Evolutionary conservation across 2,113 vertebrate species (phyloP), one percentile per base, ranked within the genome.

Genomic region (Sterrhoptilus dennistouni): DNA sequence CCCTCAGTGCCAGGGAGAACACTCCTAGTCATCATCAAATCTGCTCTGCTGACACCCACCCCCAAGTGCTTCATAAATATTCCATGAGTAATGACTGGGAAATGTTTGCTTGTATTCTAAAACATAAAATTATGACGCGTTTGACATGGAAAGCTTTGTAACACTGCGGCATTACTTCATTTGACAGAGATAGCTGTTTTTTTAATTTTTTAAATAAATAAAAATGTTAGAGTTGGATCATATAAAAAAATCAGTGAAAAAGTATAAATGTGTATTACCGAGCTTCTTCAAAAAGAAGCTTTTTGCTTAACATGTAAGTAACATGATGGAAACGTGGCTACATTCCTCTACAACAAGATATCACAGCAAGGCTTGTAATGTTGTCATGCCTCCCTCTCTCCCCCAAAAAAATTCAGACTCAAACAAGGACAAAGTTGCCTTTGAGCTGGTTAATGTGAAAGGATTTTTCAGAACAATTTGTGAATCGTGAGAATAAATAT

Each of bases 351-450:
- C 8, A 71, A 42, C 7, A 63, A 82, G 90, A 68, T 9, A 60
- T 18, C 63, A 59, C 16, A 56, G 17, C 31, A 68, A 47, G 31
- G 25, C 6, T 61, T 42, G 12, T 29, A 87, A 75, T 1, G 3
- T 4, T 35, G 25, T 52, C 18, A 29, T 28, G 15, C 0, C 1
- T 3, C 4, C 1, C 10, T 12, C 1, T 1, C 9, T 29, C 2
- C 1, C 13, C 23, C 1, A 25, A 42, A 66, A 68, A 52, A 15
- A 3, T 27, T 66, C 28, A 53, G 33, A 86, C 27, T 7, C 38
- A 70, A 80, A 72, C 18, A 90, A 80, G 28, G 18, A 50, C 4
- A 85, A 91, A 84, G 14, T 53, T 89, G 14, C 15, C 28, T 79
- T 64, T 53, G 29, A 82, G 31, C 4, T 82, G 28, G 40, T 72